Conservation (phyloP, 2,888 invertebrate species). For the Latheticus oryzae region DNA sequence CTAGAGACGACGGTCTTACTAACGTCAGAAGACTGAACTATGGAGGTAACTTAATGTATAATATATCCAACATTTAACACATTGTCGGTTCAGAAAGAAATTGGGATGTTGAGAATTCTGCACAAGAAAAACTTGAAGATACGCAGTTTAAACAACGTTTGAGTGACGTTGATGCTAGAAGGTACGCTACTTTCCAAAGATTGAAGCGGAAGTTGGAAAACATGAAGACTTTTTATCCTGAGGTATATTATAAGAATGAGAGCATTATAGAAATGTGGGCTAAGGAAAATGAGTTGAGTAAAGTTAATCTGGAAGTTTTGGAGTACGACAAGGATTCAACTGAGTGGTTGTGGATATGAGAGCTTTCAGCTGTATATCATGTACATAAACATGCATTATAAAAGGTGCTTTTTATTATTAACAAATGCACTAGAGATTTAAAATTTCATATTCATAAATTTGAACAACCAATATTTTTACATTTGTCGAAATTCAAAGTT, state of each 20-base stretch:
- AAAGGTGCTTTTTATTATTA: too few relatives aligned
- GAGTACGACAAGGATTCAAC: conserved; percentile 26
- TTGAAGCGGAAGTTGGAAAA: conserved; percentile 46
- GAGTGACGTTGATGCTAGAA: conserved; percentile 3
- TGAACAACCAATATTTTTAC: too few relatives aligned
- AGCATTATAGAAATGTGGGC: conserved; percentile 44
- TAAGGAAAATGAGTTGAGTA: conserved; percentile 11
- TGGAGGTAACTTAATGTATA: conserved; percentile 10
- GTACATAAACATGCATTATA: too few relatives aligned
- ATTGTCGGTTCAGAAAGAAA: conserved; percentile 6
- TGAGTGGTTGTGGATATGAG: conserved; percentile 20
- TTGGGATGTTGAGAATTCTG: conserved; percentile 11
- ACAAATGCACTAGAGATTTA: too few relatives aligned
- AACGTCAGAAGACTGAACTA: conserved; percentile 8
- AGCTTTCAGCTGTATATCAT: too few relatives aligned
- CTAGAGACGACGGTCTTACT: not conserved
- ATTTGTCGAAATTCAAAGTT: too few relatives aligned
- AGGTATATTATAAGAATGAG: conserved; percentile 42
- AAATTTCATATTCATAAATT: too few relatives aligned
- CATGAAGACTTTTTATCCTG: conserved; percentile 49
- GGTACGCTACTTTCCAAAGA: conserved; percentile 40
- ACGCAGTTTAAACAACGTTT: not conserved
- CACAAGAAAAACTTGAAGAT: not conserved
- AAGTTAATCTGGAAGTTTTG: conserved; percentile 23
- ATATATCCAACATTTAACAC: not conserved